A percentile compares a stretch with the other conserved stretches of the same genome.
These are phyloP conservation scores for Didymodactylos carnosus DNA, from an alignment of 2,888 invertebrate genomes.

Conservation along the genomic window DNA sequence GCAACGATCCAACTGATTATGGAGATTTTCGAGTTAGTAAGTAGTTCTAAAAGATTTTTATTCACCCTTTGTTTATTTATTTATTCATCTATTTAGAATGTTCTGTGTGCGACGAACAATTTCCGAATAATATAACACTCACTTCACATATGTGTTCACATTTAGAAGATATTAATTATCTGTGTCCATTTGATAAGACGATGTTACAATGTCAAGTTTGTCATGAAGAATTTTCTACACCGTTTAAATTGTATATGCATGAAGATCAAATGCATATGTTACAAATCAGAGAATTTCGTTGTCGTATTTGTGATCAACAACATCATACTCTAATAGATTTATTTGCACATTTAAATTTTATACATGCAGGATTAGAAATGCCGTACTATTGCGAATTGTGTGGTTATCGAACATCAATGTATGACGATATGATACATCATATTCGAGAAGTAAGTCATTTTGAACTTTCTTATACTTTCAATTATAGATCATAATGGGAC, in stretches of 20 bases:
- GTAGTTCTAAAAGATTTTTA: not conserved
- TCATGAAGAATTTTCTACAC: slow-evolving; percentile 6
- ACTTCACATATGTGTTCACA: slow-evolving; percentile 13
- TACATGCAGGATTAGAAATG: slow-evolving; percentile 9
- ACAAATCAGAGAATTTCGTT: slow-evolving; percentile 4
- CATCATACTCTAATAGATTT: not conserved
- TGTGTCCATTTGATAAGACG: slow-evolving; percentile 10
- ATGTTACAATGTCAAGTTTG: slow-evolving; percentile 6
- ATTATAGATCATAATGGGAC: too few relatives aligned
- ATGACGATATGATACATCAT: slow-evolving; percentile 12
- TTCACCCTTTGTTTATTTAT: not conserved
- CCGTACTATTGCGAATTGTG: slow-evolving; percentile 13
- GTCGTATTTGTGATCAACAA: slow-evolving; percentile 13
- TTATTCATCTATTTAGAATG: not conserved
- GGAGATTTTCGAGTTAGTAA: not conserved
- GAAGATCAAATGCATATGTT: slow-evolving; percentile 6
- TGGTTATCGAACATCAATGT: slow-evolving; percentile 12
- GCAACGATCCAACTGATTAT: not conserved
- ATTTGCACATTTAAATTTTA: slow-evolving; percentile 2
- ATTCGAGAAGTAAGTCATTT: not conserved
- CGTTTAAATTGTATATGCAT: slow-evolving; percentile 7
- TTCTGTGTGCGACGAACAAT: slow-evolving; percentile 5
- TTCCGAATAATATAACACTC: slow-evolving; percentile 3
- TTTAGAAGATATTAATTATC: slow-evolving; percentile 5
- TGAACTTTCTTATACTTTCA: not conserved